Percentiles rank a stretch among this genome's conserved stretches.
phyloP scores from a whole-genome alignment of 2,797 vertebrate genomes.

The Kryptolebias ocellatus region DNA sequence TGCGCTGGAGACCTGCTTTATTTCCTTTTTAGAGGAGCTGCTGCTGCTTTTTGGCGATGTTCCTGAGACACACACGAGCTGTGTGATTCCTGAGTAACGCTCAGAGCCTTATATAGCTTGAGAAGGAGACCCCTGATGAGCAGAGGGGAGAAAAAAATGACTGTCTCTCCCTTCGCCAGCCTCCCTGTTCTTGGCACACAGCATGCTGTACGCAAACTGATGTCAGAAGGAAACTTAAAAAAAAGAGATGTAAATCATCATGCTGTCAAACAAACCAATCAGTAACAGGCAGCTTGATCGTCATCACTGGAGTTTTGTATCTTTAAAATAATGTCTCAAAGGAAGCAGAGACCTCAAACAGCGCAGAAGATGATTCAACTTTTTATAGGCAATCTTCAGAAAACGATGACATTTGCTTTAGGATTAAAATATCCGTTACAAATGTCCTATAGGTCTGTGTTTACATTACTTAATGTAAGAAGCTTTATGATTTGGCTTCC shows the following conservation, averaged over 20 bases:
- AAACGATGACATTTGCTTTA: too few species aligned
- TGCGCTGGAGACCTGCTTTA: slow-evolving; percentile 40
- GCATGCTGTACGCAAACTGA: slow-evolving; percentile 36
- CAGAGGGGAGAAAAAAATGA: slow-evolving; percentile 46
- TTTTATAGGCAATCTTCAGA: too few species aligned
- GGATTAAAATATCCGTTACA: too few species aligned
- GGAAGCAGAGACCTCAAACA: neutral
- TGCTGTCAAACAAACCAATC: slow-evolving; percentile 24
- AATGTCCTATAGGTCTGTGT: too few species aligned
- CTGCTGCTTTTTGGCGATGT: slow-evolving; percentile 54
- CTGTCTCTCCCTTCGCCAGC: slow-evolving; percentile 50
- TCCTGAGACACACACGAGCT: slow-evolving; percentile 58
- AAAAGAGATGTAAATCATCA: slow-evolving; percentile 42
- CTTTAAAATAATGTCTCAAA: neutral
- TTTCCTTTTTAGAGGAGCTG: slow-evolving; percentile 59
- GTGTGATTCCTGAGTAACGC: slow-evolving; percentile 55
- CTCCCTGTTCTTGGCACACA: slow-evolving; percentile 74
- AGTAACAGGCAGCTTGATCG: slow-evolving; percentile 3
- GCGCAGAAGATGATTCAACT: too few species aligned
- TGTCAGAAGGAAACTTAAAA: slow-evolving; percentile 10
- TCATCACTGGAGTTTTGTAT: neutral
- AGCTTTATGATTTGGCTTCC: too few species aligned
- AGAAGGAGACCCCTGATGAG: slow-evolving; percentile 74
- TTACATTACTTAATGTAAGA: too few species aligned
- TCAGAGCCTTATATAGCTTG: slow-evolving; percentile 81